A percentile compares a stretch with the other conserved stretches of the same genome.
These are phyloP conservation scores for Pangasius krempfi DNA, from an alignment of 2,797 vertebrate genomes.

Conservation along the genomic window DNA sequence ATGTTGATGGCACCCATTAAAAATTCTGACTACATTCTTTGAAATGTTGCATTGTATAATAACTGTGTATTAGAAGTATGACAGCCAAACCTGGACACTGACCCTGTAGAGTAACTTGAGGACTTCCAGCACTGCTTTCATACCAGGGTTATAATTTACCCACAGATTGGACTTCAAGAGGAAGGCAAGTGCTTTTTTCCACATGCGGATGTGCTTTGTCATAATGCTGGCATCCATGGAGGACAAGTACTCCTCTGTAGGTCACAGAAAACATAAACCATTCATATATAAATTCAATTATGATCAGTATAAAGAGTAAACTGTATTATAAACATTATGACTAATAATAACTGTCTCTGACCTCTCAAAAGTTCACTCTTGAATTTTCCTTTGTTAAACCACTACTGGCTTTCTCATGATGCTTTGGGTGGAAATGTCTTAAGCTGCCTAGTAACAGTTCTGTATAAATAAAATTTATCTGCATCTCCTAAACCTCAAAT, in stretches of 20 bases:
- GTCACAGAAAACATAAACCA: not conserved
- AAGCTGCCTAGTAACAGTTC: slow-evolving; percentile 60
- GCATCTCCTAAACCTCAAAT: not conserved
- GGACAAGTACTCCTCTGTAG: slow-evolving; percentile 65
- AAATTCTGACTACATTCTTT: not conserved
- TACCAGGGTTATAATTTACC: slow-evolving; percentile 38
- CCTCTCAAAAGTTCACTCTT: not conserved
- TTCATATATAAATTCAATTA: not conserved
- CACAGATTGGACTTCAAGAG: slow-evolving; percentile 61
- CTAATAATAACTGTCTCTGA: not conserved
- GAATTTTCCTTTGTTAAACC: not conserved
- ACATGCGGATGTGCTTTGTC: slow-evolving; percentile 68
- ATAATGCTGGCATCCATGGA: slow-evolving; percentile 63
- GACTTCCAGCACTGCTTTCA: slow-evolving; percentile 64
- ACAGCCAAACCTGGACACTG: slow-evolving; percentile 40
- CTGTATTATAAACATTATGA: not conserved
- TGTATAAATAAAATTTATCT: not conserved
- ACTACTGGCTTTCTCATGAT: slow-evolving; percentile 50
- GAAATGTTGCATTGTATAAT: not conserved
- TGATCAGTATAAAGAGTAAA: not conserved
- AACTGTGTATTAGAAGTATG: not conserved
- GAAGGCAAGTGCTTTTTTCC: slow-evolving; percentile 67
- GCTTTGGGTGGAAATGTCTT: not conserved
- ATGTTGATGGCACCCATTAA: not conserved
- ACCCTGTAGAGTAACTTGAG: slow-evolving; percentile 74